Percentiles rank a stretch among this genome's conserved stretches.
Evolutionary conservation across 2,888 invertebrate genomes (phyloP).

Genomic region (Netelia fuscicornis): DNA sequence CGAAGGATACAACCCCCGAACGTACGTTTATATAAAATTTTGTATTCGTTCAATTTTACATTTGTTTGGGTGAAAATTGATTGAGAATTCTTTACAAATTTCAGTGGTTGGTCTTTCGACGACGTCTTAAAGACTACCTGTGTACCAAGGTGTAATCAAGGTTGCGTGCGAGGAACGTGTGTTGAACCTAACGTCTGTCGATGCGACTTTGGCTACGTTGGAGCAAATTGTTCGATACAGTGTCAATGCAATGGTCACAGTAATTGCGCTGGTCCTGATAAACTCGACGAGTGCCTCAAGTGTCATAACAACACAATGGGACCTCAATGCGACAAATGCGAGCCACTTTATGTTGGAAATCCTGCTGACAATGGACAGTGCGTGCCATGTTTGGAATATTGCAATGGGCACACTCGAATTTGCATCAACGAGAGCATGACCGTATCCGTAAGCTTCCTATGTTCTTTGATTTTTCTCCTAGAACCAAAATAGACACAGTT

Average conservation of each 20-base stretch:
- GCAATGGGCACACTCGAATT: conserved; percentile 94
- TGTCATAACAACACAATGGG: conserved; percentile 98
- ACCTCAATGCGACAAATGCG: conserved; percentile 95
- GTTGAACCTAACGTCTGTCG: conserved; percentile 93
- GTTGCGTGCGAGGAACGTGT: conserved; percentile 94
- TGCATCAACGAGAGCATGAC: conserved; percentile 89
- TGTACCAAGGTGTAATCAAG: conserved; percentile 92
- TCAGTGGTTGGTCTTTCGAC: conserved; percentile 77
- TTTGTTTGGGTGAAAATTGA: not conserved
- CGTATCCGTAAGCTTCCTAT: conserved; percentile 77
- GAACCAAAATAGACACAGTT: not conserved
- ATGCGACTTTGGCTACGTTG: conserved; percentile 98
- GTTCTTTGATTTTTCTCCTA: not conserved
- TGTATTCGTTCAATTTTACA: not conserved
- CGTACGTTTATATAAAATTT: conserved; percentile 82
- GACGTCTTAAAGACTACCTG: conserved; percentile 85
- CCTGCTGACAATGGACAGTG: conserved; percentile 94
- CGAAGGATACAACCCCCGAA: conserved; percentile 88
- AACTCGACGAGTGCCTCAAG: conserved; percentile 91
- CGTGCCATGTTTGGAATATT: conserved; percentile 94
- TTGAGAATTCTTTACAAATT: conserved; percentile 60
- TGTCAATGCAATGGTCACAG: conserved; percentile 98
- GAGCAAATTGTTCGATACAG: conserved; percentile 96
- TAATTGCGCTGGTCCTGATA: conserved; percentile 95
- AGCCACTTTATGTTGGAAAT: conserved; percentile 96